Conservation (phyloP, 1,140 invertebrate species). For the Cardiocondyla obscurior region DNA sequence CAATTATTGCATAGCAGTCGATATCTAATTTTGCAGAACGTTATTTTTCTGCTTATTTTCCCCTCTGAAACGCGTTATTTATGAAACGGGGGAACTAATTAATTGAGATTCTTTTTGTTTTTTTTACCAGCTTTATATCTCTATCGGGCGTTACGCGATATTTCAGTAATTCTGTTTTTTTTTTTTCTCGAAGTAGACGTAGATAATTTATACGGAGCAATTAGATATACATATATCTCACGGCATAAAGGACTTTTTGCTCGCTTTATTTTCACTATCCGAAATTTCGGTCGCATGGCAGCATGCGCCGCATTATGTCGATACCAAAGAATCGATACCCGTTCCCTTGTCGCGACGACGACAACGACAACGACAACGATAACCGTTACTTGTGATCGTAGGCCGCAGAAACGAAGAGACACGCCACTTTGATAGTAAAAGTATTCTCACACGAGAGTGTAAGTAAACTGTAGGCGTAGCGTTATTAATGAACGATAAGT, state of each 20-base stretch:
- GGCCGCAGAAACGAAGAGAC: constrained; percentile 18
- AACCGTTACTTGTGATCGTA: constrained; percentile 41
- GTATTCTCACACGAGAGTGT: constrained; percentile 7
- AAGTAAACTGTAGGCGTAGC: neutral
- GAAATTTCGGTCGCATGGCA: constrained; percentile 58
- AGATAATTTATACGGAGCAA: neutral
- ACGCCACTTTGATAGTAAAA: constrained; percentile 53
- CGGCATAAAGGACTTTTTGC: neutral
- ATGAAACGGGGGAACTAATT: neutral
- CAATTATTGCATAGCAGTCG: neutral
- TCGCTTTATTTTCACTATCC: constrained; percentile 12
- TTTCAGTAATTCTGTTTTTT: neutral
- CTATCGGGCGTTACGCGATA: neutral
- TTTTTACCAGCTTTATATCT: neutral
- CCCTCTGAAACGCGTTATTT: too few species aligned
- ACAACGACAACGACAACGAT: constrained; percentile 32
- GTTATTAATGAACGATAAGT: neutral
- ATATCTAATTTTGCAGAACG: neutral
- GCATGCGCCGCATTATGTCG: constrained; percentile 52
- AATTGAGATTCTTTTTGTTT: neutral
- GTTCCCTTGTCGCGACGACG: constrained; percentile 54
- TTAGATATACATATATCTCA: neutral
- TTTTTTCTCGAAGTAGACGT: neutral
- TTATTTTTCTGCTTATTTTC: too few species aligned
- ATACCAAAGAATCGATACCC: constrained; percentile 70